A percentile compares a stretch with the other conserved stretches of the same genome.
Evolutionary conservation across 2,113 vertebrate species (phyloP).

Genomic region (Silurus asotus): DNA sequence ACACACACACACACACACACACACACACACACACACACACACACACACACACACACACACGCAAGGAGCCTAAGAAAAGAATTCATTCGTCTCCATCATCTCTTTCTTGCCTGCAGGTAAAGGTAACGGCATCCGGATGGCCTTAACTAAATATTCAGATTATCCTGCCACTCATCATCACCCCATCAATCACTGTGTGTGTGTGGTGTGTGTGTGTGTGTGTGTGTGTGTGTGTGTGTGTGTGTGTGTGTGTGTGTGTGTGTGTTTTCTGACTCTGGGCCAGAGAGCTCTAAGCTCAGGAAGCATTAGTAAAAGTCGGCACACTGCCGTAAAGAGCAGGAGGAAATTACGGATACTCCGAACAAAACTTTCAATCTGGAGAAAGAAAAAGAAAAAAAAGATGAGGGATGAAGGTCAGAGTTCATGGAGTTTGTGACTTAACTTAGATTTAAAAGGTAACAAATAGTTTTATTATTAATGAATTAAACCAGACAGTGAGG

Average conservation of each 20-base stretch:
- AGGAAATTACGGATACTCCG: slow-evolving; percentile 54
- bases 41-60: slow-evolving; percentile 26
- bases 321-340: slow-evolving; percentile 46
- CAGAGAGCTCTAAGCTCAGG: slow-evolving; percentile 37
- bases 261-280: slow-evolving; percentile 41
- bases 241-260: slow-evolving; percentile 49
- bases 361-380: slow-evolving; percentile 44
- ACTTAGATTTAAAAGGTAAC: no score
- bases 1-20: neutral
- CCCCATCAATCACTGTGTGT: slow-evolving; percentile 67
- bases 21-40: slow-evolving; percentile 23
- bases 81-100: slow-evolving; percentile 12
- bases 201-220: slow-evolving; percentile 52
- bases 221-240: slow-evolving; percentile 49
- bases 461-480: neutral
- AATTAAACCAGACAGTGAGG: neutral
- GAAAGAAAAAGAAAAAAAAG: slow-evolving; percentile 20
- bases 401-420: neutral
- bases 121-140: slow-evolving; percentile 73
- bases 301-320: slow-evolving; percentile 25
- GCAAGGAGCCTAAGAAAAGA: slow-evolving; percentile 7
- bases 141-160: slow-evolving; percentile 76
- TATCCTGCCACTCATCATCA: slow-evolving; percentile 71
- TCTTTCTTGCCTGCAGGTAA: slow-evolving; percentile 55
- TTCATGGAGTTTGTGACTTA: neutral